Conservation (phyloP, 2,113 vertebrate genomes). For the Hucho hucho region DNA sequence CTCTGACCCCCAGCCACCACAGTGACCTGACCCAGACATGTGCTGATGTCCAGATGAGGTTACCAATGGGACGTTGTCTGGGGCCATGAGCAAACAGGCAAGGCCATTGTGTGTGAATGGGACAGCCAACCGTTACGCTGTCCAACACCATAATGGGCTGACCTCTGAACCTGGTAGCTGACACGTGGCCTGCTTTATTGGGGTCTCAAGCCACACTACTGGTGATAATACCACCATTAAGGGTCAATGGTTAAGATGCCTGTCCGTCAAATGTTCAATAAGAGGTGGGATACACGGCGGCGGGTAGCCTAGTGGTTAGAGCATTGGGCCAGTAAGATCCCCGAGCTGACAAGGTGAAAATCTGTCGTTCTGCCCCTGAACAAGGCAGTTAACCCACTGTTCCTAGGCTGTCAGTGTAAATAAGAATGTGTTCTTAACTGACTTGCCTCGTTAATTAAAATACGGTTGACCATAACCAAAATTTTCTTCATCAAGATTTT, state of each 20-base stretch:
- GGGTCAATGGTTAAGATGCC: not conserved
- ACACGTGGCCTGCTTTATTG: slow-evolving; percentile 25
- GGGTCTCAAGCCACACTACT: not conserved
- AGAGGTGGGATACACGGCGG: not conserved
- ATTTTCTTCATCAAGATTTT: not conserved
- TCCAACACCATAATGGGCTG: slow-evolving; percentile 40
- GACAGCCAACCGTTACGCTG: slow-evolving; percentile 53
- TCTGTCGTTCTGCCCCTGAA: too few species aligned
- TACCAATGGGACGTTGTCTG: slow-evolving; percentile 54
- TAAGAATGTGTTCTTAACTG: too few species aligned
- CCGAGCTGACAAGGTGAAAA: too few species aligned
- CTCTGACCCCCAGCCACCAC: slow-evolving; percentile 60
- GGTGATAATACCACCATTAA: slow-evolving; percentile 10
- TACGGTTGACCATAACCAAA: not conserved
- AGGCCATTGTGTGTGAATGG: slow-evolving; percentile 60
- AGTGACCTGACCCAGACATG: slow-evolving; percentile 56
- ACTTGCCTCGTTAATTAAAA: too few species aligned
- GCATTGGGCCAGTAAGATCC: too few species aligned
- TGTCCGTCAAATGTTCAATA: slow-evolving; percentile 2
- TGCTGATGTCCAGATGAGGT: slow-evolving; percentile 51
- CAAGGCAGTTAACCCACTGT: too few species aligned
- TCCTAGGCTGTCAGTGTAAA: too few species aligned
- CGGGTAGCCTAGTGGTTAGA: too few species aligned
- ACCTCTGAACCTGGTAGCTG: slow-evolving; percentile 42
- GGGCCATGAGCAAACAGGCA: slow-evolving; percentile 61